A percentile compares a stretch with the other conserved stretches of the same genome.
Evolutionary conservation across 1,140 invertebrate species (phyloP).

Genomic region (Prorops nasuta): DNA sequence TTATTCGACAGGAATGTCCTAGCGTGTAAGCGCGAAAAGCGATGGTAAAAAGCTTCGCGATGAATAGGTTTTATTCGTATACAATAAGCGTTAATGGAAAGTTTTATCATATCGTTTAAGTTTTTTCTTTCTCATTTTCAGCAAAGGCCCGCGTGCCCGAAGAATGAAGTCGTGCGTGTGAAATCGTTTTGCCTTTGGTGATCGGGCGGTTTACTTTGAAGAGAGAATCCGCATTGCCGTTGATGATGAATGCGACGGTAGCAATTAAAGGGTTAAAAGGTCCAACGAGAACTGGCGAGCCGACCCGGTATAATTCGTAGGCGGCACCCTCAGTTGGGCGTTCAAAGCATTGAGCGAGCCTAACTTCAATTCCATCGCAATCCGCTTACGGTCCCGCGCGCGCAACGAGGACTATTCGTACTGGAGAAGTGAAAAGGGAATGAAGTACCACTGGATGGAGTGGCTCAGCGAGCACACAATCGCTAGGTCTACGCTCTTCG

Average conservation of each 20-base stretch:
- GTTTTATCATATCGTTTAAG: no score
- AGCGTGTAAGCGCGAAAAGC: no score
- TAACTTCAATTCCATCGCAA: conserved; percentile 45
- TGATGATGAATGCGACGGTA: conserved; percentile 29
- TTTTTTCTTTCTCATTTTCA: no score
- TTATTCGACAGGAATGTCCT: no score
- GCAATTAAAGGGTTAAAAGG: conserved; percentile 40
- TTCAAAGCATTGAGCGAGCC: conserved; percentile 35
- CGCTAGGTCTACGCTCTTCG: conserved; percentile 18
- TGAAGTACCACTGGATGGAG: conserved; percentile 27
- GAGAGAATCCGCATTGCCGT: conserved; percentile 20
- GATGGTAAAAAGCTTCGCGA: no score
- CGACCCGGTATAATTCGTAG: conserved; percentile 31
- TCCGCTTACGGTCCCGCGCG: conserved; percentile 36
- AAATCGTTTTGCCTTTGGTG: conserved; percentile 27
- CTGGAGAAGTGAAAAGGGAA: conserved; percentile 27
- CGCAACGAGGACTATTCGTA: conserved; percentile 27
- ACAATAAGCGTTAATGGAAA: no score
- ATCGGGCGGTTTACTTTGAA: conserved; percentile 35
- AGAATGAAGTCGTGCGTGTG: conserved; percentile 8
- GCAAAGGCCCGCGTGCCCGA: no score
- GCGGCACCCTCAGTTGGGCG: conserved; percentile 20
- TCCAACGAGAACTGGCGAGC: conserved; percentile 22
- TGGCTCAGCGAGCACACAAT: conserved; percentile 24
- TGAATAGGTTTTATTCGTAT: no score